Conservation (phyloP, 2,797 vertebrate genomes). For the Neoniphon sammara region DNA sequence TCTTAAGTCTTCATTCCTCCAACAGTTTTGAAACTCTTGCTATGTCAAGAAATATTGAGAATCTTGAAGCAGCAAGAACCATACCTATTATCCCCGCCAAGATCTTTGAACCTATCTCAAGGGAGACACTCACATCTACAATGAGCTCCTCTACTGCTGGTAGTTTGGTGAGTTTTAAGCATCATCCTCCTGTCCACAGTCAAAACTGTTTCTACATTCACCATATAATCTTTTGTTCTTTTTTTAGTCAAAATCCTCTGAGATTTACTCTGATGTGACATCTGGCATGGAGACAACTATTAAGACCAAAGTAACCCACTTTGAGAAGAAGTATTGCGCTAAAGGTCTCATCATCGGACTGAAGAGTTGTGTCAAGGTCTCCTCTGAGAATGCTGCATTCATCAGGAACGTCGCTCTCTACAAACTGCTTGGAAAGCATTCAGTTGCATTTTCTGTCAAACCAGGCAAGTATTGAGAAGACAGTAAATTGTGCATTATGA, state of each 20-base stretch:
- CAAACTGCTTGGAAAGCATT: constrained; percentile 78
- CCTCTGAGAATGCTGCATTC: constrained; percentile 76
- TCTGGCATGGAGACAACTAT: constrained; percentile 5
- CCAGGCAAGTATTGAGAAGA: constrained; percentile 75
- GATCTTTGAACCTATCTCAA: constrained; percentile 43
- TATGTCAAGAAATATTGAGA: constrained; percentile 83
- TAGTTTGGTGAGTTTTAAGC: constrained; percentile 76
- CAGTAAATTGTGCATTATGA: neutral
- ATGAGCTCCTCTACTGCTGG: constrained; percentile 22
- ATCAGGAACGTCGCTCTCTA: constrained; percentile 72
- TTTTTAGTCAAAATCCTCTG: constrained; percentile 73
- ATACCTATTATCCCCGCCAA: constrained; percentile 78
- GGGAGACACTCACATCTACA: constrained; percentile 68
- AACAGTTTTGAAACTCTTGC: constrained; percentile 84
- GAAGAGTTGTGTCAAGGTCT: constrained; percentile 78
- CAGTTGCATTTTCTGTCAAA: constrained; percentile 62
- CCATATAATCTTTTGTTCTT: constrained; percentile 38
- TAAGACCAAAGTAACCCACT: constrained; percentile 35
- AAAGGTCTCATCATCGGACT: constrained; percentile 69
- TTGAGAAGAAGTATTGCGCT: constrained; percentile 70
- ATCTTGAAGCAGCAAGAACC: constrained; percentile 73
- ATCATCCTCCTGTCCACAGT: constrained; percentile 8
- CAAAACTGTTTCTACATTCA: neutral
- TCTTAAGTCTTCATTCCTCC: constrained; percentile 23
- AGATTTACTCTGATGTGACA: constrained; percentile 56